Evolutionary conservation across 2,113 vertebrate genomes (phyloP).

Genomic region (Euleptes europaea): DNA sequence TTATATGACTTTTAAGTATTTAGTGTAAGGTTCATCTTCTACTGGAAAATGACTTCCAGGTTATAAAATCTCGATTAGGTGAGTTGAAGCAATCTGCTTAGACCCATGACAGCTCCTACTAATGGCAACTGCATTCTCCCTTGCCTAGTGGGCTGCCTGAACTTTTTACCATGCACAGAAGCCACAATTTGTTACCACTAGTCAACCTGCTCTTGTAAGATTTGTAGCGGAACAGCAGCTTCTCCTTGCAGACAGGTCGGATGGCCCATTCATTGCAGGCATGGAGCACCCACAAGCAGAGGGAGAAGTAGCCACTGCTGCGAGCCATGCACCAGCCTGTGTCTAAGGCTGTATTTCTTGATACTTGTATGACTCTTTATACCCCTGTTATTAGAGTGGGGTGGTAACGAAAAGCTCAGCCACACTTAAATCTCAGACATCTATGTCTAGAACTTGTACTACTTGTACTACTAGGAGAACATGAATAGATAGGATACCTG

Average conservation of each 20-base stretch:
- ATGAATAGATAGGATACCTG: background rate
- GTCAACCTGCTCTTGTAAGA: background rate
- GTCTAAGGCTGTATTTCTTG: background rate
- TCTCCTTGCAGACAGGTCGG: background rate
- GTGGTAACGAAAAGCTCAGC: background rate
- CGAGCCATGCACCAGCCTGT: background rate
- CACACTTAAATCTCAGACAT: background rate
- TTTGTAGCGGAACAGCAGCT: background rate
- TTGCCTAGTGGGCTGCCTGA: background rate
- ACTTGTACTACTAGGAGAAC: background rate
- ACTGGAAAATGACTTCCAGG: background rate
- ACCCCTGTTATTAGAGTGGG: background rate
- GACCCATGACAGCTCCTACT: background rate
- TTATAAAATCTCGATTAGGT: background rate
- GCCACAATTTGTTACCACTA: background rate
- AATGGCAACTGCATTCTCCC: background rate
- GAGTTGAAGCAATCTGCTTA: background rate
- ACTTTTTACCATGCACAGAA: background rate
- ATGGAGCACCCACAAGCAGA: background rate
- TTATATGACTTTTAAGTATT: background rate
- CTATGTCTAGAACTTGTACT: background rate
- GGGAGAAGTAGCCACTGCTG: background rate
- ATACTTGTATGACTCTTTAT: background rate
- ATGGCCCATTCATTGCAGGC: background rate
- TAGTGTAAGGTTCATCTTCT: too few relatives aligned